Percentiles rank a stretch among this genome's conserved stretches.
These are phyloP conservation scores for Taphrorychus bicolor DNA, from an alignment of 2,888 invertebrate species.

Conservation along the genomic window DNA sequence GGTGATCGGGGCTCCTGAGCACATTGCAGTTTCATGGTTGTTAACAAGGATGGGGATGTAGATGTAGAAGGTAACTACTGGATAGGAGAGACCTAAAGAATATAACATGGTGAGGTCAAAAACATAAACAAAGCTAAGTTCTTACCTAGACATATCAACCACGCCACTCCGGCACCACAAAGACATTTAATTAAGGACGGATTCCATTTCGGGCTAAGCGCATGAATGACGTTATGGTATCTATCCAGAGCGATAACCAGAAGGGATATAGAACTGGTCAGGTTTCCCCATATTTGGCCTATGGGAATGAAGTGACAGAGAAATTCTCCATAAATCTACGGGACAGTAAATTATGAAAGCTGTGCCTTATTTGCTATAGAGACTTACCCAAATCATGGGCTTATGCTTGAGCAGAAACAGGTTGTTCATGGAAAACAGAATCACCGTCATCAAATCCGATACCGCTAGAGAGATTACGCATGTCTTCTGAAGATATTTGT, in stretches of 20 bases:
- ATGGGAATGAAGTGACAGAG: constrained; percentile 64
- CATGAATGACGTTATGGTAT: constrained; percentile 62
- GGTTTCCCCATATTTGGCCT: constrained; percentile 61
- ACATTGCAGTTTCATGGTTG: constrained; percentile 42
- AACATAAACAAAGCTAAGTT: neutral
- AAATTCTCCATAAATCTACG: constrained; percentile 60
- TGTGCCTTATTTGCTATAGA: too few species aligned
- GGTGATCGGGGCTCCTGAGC: constrained; percentile 43
- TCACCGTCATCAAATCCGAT: constrained; percentile 61
- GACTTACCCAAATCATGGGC: constrained; percentile 54
- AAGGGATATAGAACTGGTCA: constrained; percentile 63
- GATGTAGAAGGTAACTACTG: constrained; percentile 58
- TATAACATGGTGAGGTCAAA: neutral
- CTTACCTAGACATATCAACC: constrained; percentile 58
- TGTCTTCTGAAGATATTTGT: constrained; percentile 63
- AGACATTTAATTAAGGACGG: constrained; percentile 57
- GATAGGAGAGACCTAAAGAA: constrained; percentile 57
- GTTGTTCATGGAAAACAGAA: constrained; percentile 51
- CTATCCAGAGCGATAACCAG: constrained; percentile 66
- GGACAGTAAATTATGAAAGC: too few species aligned
- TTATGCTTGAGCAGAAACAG: constrained; percentile 53
- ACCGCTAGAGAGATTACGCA: constrained; percentile 63
- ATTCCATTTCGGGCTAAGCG: constrained; percentile 60
- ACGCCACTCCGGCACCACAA: constrained; percentile 54
- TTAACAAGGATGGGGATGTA: constrained; percentile 48